Conservation (phyloP, 2,888 invertebrate genomes). For the Amaurobius ferox region DNA sequence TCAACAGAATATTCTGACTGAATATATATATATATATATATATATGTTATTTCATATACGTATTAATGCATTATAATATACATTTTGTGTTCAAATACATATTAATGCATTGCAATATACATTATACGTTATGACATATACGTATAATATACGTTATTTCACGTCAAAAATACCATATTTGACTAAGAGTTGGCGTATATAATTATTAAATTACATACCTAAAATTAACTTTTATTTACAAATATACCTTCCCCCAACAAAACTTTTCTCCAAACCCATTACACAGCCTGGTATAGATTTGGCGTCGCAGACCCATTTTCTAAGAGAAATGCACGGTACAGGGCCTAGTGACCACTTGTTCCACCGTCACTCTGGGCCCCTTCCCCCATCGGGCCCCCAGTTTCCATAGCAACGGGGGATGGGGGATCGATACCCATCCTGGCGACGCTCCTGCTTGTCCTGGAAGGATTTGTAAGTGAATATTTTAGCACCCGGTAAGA, state of each 20-base stretch:
- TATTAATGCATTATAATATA: no score
- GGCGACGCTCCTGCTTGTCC: slow-evolving; percentile 6
- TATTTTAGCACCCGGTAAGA: slow-evolving; percentile 1
- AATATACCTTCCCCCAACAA: background rate
- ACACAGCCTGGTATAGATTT: slow-evolving; percentile 8
- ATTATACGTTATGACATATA: no score
- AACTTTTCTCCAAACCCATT: slow-evolving; percentile 1
- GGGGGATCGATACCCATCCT: slow-evolving; percentile 57
- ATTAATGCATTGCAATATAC: no score
- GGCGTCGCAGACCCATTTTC: slow-evolving; percentile 8
- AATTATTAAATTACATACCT: no score
- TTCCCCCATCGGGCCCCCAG: slow-evolving; percentile 21
- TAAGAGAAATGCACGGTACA: slow-evolving; percentile 17
- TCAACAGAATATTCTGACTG: no score
- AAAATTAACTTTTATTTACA: background rate
- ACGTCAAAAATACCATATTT: no score
- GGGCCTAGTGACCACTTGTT: slow-evolving; percentile 59
- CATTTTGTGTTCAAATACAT: no score
- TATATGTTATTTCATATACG: no score
- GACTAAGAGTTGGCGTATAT: no score
- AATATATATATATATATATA: no score
- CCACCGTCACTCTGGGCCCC: slow-evolving; percentile 17
- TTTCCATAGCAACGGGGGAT: slow-evolving; percentile 29
- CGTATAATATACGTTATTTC: no score
- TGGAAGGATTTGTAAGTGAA: slow-evolving; percentile 2